Evolutionary conservation across 2,113 vertebrate genomes (phyloP).

Genomic region (Malurus melanocephalus): DNA sequence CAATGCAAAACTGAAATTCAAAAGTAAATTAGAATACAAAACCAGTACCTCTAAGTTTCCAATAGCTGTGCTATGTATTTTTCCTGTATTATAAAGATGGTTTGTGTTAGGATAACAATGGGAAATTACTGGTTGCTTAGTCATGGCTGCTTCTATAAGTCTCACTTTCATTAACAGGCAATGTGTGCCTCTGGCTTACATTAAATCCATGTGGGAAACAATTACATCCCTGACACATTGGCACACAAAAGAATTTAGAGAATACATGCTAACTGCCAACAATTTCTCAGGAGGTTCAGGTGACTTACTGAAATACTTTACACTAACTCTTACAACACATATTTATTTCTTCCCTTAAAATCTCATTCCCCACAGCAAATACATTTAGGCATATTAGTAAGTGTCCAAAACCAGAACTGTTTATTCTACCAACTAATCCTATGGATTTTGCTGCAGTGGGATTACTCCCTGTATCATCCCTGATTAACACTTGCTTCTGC

Average conservation of each 20-base stretch:
- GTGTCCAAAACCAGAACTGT: background rate
- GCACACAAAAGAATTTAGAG: background rate
- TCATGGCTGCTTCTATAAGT: background rate
- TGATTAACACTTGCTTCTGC: background rate
- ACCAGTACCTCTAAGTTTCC: background rate
- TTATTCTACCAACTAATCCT: constrained; percentile 25
- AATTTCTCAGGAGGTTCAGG: background rate
- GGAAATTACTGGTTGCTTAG: background rate
- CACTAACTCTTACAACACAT: background rate
- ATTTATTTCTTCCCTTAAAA: constrained; percentile 31
- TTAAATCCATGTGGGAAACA: background rate
- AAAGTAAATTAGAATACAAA: background rate
- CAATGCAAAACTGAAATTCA: background rate
- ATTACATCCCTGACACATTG: background rate
- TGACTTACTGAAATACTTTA: constrained; percentile 23
- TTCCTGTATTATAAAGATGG: background rate
- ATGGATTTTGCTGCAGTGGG: background rate
- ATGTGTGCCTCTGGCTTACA: background rate
- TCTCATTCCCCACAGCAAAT: constrained; percentile 14
- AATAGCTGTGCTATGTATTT: background rate
- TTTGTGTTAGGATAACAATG: background rate
- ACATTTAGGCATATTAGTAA: constrained; percentile 16
- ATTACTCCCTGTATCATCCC: background rate
- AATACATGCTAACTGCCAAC: background rate
- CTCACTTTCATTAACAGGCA: background rate